Conservation (phyloP, 2,797 vertebrate genomes). For the Apodemus agrarius region DNA sequence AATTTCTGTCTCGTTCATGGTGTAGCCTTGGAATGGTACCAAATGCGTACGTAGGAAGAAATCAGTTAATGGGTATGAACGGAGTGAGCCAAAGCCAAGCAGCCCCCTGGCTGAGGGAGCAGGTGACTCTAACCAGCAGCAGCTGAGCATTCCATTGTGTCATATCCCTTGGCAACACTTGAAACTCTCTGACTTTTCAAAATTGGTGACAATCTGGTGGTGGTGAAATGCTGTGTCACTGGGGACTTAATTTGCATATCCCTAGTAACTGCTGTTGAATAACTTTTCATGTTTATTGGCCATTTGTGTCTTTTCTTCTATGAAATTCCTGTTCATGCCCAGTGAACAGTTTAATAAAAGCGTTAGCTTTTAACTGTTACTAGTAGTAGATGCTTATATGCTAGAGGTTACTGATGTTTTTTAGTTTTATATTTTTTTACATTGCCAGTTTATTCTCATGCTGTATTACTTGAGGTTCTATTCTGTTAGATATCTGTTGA, state of each 20-base stretch:
- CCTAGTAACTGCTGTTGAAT: slow-evolving; percentile 29
- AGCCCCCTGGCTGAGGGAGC: background rate
- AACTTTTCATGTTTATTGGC: slow-evolving; percentile 65
- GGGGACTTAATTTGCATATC: slow-evolving; percentile 63
- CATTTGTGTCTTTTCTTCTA: slow-evolving; percentile 54
- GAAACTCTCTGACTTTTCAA: slow-evolving; percentile 47
- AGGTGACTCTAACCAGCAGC: background rate
- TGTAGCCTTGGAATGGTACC: background rate
- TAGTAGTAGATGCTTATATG: background rate
- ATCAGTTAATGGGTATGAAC: background rate
- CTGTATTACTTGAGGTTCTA: background rate
- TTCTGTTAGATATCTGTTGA: slow-evolving; percentile 7
- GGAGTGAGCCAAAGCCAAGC: background rate
- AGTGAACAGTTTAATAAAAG: background rate
- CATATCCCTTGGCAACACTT: slow-evolving; percentile 49
- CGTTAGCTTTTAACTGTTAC: background rate
- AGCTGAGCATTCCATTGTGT: slow-evolving; percentile 4
- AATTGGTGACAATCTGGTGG: slow-evolving; percentile 52
- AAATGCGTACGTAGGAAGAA: background rate
- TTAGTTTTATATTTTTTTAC: background rate
- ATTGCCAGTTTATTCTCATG: background rate
- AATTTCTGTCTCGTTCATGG: slow-evolving; percentile 18
- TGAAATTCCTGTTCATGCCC: slow-evolving; percentile 33
- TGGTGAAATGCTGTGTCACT: slow-evolving; percentile 21
- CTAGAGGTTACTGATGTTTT: background rate